Evolutionary conservation across 2,888 invertebrate species (phyloP).

Genomic region (Oscheius sp.): DNA sequence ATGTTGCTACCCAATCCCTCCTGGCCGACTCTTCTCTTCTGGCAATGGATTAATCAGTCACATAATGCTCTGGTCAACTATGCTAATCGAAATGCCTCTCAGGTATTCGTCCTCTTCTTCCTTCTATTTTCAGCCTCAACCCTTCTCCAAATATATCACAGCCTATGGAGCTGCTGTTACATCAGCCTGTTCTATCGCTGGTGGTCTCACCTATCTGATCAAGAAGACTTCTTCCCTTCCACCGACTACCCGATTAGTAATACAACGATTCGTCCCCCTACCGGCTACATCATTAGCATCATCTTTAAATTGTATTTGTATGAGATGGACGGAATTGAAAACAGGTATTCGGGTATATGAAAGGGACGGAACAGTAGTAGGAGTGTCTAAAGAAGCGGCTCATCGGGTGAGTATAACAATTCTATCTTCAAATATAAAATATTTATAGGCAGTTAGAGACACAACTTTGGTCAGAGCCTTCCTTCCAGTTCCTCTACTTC

Average conservation of each 20-base stretch:
- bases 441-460: constrained; percentile 43
- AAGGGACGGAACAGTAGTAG: constrained; percentile 71
- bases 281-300: constrained; percentile 64
- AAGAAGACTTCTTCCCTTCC: constrained; percentile 47
- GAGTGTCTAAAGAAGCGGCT: constrained; percentile 74
- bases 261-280: constrained; percentile 67
- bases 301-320: constrained; percentile 72
- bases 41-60: constrained; percentile 75
- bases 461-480: constrained; percentile 66
- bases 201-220: constrained; percentile 52
- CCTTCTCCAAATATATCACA: constrained; percentile 71
- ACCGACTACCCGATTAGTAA: constrained; percentile 71
- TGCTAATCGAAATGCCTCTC: constrained; percentile 74
- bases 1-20: constrained; percentile 73
- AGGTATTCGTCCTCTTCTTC: constrained; percentile 71
- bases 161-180: constrained; percentile 74
- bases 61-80: constrained; percentile 75
- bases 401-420: constrained; percentile 69
- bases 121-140: constrained; percentile 60
- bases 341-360: constrained; percentile 73
- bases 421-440: constrained; percentile 44
- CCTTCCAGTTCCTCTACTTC: constrained; percentile 63
- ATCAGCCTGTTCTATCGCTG: constrained; percentile 69
- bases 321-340: constrained; percentile 71
- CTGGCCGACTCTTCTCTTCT: constrained; percentile 72